Evolutionary conservation across 2,113 vertebrate species (phyloP), one percentile per base, ranked within the genome.

Genomic region (Perca fluviatilis): DNA sequence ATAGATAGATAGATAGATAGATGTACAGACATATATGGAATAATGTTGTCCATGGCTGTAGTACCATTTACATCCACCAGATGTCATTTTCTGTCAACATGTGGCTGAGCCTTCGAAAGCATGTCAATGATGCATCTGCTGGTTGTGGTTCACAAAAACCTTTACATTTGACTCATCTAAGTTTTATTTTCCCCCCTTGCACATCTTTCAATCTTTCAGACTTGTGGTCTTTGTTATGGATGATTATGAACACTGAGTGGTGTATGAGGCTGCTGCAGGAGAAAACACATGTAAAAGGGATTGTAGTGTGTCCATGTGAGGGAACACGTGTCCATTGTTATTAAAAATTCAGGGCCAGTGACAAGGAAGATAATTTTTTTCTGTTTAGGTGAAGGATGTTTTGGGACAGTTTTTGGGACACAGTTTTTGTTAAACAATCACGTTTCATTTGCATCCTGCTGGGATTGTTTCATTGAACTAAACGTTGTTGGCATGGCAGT

Each of bases 11-110:
- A 30, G 30, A 30, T 30, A 30, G 30, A 30, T 30, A 30, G 30
- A 30, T 30, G 4, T 3, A 30, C 4, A 30, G 30, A 30, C 4
- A 5, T 23, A 11, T 36, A n/a, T 51, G 11, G 19, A 2, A 50
- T 23, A 40, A 36, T 25, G 15, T 6, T 62, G 6, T 58, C 30
- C 4, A 15, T n/a, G 19, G 8, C 36, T 71, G 74, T 43, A 83
- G 50, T 79, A 40, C 33, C 56, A 12, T 15, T 36, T 76, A 2
- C 16, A 3, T 76, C 84, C 89, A 86, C 81, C 68, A 89, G 89
- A 53, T 78, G 81, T 68, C 82, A 46, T 40, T 47, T 60, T 74
- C 27, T 3, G 43, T 46, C 36, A 70, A 65, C 1, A n/a, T 49
- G 23, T 62, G 16, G 14, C 27, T 11, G 43, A 40, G 57, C 16